These are phyloP conservation scores for Sphaerophoria taeniata DNA, from an alignment of 2,888 invertebrate species.

Conservation along the genomic window DNA sequence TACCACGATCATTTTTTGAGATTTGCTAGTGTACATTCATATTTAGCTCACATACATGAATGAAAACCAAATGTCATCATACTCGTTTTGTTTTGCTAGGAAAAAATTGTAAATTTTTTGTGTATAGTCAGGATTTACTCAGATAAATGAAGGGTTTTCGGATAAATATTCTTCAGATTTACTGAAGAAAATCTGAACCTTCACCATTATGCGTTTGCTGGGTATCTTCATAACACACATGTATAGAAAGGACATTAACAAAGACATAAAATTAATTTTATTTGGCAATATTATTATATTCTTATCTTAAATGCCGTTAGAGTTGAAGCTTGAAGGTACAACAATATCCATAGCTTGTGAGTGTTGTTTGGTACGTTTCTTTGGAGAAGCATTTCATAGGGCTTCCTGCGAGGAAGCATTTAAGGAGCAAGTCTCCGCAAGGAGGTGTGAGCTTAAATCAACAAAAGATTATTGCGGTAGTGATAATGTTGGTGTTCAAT, in stretches of 20 bases:
- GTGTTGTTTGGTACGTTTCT: slow-evolving; percentile 80
- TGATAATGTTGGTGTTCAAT: background rate
- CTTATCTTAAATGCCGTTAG: slow-evolving; percentile 76
- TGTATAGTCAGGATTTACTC: too few relatives aligned
- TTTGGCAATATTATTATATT: slow-evolving; percentile 13
- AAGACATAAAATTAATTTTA: slow-evolving; percentile 12
- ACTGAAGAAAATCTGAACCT: too few relatives aligned
- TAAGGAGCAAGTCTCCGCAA: slow-evolving; percentile 81
- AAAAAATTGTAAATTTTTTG: too few relatives aligned
- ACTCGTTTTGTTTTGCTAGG: too few relatives aligned
- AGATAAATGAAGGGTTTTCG: too few relatives aligned
- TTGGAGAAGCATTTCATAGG: slow-evolving; percentile 78
- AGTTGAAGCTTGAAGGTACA: slow-evolving; percentile 84
- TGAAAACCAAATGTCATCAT: too few relatives aligned
- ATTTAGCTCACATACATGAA: too few relatives aligned
- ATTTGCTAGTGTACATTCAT: too few relatives aligned
- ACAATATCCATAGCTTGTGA: slow-evolving; percentile 83
- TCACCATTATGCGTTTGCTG: too few relatives aligned
- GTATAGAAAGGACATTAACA: background rate
- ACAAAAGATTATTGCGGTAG: slow-evolving; percentile 1
- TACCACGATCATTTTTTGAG: too few relatives aligned
- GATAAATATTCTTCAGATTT: too few relatives aligned
- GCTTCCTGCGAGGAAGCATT: slow-evolving; percentile 80
- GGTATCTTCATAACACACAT: too few relatives aligned
- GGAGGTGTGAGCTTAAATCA: slow-evolving; percentile 81